These are phyloP conservation scores for Ladona fulva DNA, from an alignment of 1,140 invertebrate genomes.

Conservation along the genomic window DNA sequence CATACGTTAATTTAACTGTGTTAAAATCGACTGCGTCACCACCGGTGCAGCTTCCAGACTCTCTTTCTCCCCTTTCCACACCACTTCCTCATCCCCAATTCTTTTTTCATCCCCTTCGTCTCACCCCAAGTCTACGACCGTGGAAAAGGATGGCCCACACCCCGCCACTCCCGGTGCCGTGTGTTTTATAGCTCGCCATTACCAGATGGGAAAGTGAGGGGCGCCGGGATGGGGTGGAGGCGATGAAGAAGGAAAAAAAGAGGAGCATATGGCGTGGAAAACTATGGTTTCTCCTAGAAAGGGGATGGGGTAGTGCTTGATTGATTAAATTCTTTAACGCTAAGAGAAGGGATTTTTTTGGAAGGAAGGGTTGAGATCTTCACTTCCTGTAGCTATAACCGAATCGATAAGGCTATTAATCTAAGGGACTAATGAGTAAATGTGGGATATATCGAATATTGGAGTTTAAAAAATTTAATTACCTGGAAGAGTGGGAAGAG, in stretches of 20 bases:
- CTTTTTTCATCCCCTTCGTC: not conserved
- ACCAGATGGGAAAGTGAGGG: not conserved
- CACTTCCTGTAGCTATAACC: too few species aligned
- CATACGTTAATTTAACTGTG: slow-evolving; percentile 10
- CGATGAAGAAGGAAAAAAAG: not conserved
- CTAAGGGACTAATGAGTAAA: too few species aligned
- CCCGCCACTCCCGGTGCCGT: not conserved
- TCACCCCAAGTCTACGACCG: not conserved
- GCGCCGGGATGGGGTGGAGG: not conserved
- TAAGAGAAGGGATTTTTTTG: not conserved
- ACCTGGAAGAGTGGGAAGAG: too few species aligned
- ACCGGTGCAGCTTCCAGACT: not conserved
- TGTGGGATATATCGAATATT: too few species aligned
- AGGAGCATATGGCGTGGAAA: not conserved
- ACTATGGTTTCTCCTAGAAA: not conserved
- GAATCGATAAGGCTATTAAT: too few species aligned
- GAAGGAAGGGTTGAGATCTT: too few species aligned
- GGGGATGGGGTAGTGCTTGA: not conserved
- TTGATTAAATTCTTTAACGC: not conserved
- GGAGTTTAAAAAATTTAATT: too few species aligned
- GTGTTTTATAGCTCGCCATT: slow-evolving; percentile 5
- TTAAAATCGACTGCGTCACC: slow-evolving; percentile 8
- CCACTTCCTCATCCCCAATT: not conserved
- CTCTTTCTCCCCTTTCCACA: not conserved
- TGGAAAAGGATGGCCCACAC: not conserved